phyloP scores from a whole-genome alignment of 2,888 invertebrate genomes.

The Exocentrus adspersus region DNA sequence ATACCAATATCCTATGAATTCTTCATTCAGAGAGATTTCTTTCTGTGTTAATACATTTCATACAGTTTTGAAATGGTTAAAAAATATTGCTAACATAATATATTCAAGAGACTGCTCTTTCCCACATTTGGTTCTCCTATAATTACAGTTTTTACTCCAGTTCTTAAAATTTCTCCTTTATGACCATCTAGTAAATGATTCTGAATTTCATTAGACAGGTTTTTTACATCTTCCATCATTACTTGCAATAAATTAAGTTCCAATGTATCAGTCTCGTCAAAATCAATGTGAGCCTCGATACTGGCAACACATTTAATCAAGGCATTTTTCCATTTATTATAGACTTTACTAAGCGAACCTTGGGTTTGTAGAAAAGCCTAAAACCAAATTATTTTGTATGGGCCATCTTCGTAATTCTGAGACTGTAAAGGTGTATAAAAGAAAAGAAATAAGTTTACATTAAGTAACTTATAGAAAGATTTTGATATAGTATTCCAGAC shows the following conservation, averaged over 20 bases:
- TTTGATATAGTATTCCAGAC: background rate
- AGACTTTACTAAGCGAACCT: constrained; percentile 75
- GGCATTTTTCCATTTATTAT: constrained; percentile 73
- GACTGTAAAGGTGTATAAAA: too few relatives aligned
- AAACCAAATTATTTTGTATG: constrained; percentile 27
- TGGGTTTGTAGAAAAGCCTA: constrained; percentile 79
- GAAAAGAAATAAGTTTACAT: too few relatives aligned
- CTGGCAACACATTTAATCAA: constrained; percentile 75
- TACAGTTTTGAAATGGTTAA: constrained; percentile 24
- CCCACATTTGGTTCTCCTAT: constrained; percentile 90
- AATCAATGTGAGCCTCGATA: constrained; percentile 85
- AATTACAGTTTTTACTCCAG: constrained; percentile 78
- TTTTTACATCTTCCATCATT: constrained; percentile 62
- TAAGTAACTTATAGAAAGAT: background rate
- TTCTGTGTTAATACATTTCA: too few relatives aligned
- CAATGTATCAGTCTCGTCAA: constrained; percentile 84
- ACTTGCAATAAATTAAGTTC: constrained; percentile 68
- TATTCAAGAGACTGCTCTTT: constrained; percentile 86
- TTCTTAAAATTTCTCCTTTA: constrained; percentile 77
- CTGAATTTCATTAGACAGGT: constrained; percentile 64
- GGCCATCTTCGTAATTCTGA: too few relatives aligned
- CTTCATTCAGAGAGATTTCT: too few relatives aligned
- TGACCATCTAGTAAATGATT: constrained; percentile 74
- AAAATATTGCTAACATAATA: constrained; percentile 73
- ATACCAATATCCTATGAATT: too few relatives aligned